These are phyloP conservation scores for Cyphomyrus discorhynchus DNA, from an alignment of 2,113 vertebrate genomes.

Conservation along the genomic window DNA sequence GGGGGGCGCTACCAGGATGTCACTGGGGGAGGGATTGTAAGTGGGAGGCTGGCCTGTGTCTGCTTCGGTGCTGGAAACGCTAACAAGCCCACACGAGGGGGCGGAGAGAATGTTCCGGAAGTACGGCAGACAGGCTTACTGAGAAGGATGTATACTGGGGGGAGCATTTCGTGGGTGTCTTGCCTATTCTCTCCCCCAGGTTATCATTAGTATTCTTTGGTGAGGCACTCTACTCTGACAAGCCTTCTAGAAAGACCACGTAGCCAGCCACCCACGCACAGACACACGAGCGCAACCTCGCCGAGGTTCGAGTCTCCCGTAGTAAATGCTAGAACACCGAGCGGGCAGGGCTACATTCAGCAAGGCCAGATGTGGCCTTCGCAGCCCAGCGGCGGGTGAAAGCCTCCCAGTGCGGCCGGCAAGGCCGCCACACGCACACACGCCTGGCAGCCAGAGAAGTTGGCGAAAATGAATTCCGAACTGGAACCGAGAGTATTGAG, in stretches of 20 bases:
- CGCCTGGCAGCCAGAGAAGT: neutral
- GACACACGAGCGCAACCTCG: neutral
- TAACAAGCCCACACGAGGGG: neutral
- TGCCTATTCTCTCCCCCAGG: constrained; percentile 16
- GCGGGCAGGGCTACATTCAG: neutral
- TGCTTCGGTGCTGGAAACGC: neutral
- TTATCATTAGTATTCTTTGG: constrained; percentile 27
- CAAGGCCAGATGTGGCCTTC: constrained; percentile 5
- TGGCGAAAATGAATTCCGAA: neutral
- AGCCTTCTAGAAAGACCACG: constrained; percentile 1
- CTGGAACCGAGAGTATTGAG: neutral
- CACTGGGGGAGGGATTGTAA: neutral
- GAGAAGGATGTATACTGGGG: neutral
- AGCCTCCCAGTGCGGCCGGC: neutral
- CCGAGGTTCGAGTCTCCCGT: neutral
- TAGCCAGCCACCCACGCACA: constrained; percentile 5
- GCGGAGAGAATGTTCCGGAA: constrained; percentile 14
- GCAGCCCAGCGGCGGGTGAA: neutral
- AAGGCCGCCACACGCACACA: neutral
- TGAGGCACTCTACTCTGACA: constrained; percentile 4
- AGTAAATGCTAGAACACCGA: neutral
- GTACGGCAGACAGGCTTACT: neutral
- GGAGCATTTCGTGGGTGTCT: constrained; percentile 4
- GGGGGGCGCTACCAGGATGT: neutral
- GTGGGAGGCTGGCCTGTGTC: neutral